Percentiles rank a stretch among this genome's conserved stretches.
Evolutionary conservation across 2,888 invertebrate species (phyloP).

Genomic region (Chouioia cunea): DNA sequence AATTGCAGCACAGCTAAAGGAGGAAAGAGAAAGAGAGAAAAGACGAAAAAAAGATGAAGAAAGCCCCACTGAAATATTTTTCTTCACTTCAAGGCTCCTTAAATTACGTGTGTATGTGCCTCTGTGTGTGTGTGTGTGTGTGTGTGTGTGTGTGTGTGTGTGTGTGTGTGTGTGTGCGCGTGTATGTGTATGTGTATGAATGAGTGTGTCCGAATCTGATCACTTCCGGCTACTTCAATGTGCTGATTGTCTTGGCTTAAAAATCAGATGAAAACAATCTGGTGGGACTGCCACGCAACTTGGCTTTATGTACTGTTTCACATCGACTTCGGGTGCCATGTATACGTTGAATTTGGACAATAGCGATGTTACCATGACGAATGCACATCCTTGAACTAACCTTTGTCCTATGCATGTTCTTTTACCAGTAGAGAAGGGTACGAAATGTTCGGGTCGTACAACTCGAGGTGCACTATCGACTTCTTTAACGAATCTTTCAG

Average conservation of each 20-base stretch:
- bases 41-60: too few species aligned
- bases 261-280: slow-evolving; percentile 75
- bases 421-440: slow-evolving; percentile 89
- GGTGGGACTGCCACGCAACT: slow-evolving; percentile 83
- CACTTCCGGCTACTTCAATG: too few species aligned
- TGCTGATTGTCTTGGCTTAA: slow-evolving; percentile 20
- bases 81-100: too few species aligned
- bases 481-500: slow-evolving; percentile 79
- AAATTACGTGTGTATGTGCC: too few species aligned
- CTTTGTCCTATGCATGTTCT: slow-evolving; percentile 89
- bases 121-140: too few species aligned
- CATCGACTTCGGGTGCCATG: slow-evolving; percentile 69
- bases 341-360: slow-evolving; percentile 78
- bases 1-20: too few species aligned
- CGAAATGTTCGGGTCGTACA: slow-evolving; percentile 77
- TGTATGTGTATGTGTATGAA: too few species aligned
- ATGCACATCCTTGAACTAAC: slow-evolving; percentile 82
- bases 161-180: too few species aligned
- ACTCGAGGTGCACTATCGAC: slow-evolving; percentile 71
- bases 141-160: too few species aligned
- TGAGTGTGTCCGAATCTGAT: too few species aligned
- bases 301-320: slow-evolving; percentile 72
- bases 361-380: slow-evolving; percentile 80
- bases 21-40: too few species aligned
- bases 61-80: too few species aligned